Evolutionary conservation across 2,113 vertebrate genomes (phyloP), one percentile per base, ranked within the genome.

Genomic region (Toxotes jaculatrix): DNA sequence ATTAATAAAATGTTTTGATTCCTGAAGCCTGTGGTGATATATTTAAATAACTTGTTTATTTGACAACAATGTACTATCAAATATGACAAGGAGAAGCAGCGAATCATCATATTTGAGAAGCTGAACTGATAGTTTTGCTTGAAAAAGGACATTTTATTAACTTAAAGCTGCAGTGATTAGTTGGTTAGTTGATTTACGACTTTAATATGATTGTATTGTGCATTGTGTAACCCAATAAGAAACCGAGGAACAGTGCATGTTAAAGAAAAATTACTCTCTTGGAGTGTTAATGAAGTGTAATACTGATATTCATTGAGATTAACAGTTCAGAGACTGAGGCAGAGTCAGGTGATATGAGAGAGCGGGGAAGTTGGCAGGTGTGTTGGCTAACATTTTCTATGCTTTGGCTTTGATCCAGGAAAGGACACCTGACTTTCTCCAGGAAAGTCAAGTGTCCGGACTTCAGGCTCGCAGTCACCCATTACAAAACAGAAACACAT

Each of bases 321-420:
- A 38, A 0, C 43, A 16, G 45, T 45, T 19, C 32, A 71, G 38
- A 70, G 32, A 31, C 4, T 40, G 31, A 77, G 23, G 31, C 11
- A 1, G 40, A 63, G 55, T 77, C 36, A 62, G 55, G 1, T 56
- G 64, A 79, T 76, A 47, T 47, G 34, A 82, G 32, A 68, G 60
- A 32, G 49, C 45, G 43, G 31, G 78, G 72, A 74, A 75, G 53
- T 57, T 6, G 21, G 60, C 65, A 59, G 86, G 31, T 68, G 65
- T 65, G 65, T 79, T 21, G 4, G 14, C 47, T 12, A 31, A 67
- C 21, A 53, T 74, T 73, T 71, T 79, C 80, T 70, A 53, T 11
- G 38, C 19, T 14, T 68, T 51, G 79, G 85, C 77, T 88, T 87
- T 74, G 79, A 74, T 68, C 53, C 59, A 27, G 47, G 5, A 11